Conservation (phyloP, 2,888 invertebrate genomes). For the Lasioglossum morio region DNA sequence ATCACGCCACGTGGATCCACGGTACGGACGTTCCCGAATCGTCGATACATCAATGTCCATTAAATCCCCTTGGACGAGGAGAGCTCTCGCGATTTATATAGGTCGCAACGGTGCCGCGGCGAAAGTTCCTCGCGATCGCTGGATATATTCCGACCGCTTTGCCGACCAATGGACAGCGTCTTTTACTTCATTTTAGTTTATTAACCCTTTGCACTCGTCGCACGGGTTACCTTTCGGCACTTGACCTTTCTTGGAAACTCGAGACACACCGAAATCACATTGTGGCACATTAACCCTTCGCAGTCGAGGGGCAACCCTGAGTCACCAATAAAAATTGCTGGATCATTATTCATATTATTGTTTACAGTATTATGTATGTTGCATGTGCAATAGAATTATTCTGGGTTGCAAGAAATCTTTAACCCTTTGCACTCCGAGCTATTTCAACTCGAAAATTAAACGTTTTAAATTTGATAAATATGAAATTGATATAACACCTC, state of each 20-base stretch:
- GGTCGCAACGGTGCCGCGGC: slow-evolving; percentile 43
- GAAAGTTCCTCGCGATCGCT: slow-evolving; percentile 15
- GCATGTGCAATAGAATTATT: too few relatives aligned
- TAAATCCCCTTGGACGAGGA: slow-evolving; percentile 70
- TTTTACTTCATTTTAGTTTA: neutral
- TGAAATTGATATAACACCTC: too few relatives aligned
- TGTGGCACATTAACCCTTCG: too few relatives aligned
- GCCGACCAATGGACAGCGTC: neutral
- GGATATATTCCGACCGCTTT: neutral
- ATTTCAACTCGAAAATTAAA: too few relatives aligned
- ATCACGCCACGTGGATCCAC: slow-evolving; percentile 76
- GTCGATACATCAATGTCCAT: slow-evolving; percentile 82
- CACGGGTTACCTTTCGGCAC: neutral
- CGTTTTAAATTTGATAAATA: too few relatives aligned
- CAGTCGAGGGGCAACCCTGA: too few relatives aligned
- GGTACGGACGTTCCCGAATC: slow-evolving; percentile 58
- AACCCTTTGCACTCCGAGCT: too few relatives aligned
- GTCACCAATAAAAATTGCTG: too few relatives aligned
- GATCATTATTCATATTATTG: too few relatives aligned
- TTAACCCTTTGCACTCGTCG: neutral
- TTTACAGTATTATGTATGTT: too few relatives aligned
- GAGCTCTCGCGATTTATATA: slow-evolving; percentile 63
- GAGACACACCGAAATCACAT: too few relatives aligned
- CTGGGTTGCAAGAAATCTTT: too few relatives aligned
- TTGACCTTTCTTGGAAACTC: neutral